A percentile compares a stretch with the other conserved stretches of the same genome.
phyloP scores from a whole-genome alignment of 2,888 invertebrate species.

The Ochropleura leucogaster region DNA sequence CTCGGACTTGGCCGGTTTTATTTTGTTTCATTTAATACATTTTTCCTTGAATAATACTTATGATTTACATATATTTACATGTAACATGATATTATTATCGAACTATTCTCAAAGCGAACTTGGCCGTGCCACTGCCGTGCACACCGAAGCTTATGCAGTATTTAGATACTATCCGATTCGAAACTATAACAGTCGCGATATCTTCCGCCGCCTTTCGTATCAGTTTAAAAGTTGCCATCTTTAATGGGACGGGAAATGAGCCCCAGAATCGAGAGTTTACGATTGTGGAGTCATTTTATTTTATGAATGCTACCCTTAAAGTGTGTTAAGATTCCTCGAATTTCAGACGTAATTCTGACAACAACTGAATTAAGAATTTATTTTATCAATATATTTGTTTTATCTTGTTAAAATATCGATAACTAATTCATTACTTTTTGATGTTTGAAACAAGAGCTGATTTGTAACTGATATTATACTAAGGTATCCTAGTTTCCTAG shows the following conservation, averaged over 20 bases:
- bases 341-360: neutral
- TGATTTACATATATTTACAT: neutral
- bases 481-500: neutral
- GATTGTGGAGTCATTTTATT: neutral
- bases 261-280: slow-evolving; percentile 3
- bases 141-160: neutral
- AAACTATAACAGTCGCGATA: slow-evolving; percentile 22
- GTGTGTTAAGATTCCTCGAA: neutral
- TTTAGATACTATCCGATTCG: slow-evolving; percentile 3
- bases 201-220: slow-evolving; percentile 12
- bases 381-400: neutral
- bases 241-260: slow-evolving; percentile 28
- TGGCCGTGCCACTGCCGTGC: neutral
- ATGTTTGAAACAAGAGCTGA: neutral
- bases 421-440: neutral
- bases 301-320: neutral
- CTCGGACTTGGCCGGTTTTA: no score
- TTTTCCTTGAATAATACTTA: neutral
- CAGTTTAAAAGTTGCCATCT: slow-evolving; percentile 26
- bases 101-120: neutral
- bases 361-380: neutral
- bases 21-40: neutral
- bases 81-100: neutral
- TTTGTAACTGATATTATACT: neutral
- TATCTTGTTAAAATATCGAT: neutral